Percentiles rank a stretch among this genome's conserved stretches.
Evolutionary conservation across 2,797 vertebrate genomes (phyloP).

Genomic region (Anabacerthia variegaticeps): DNA sequence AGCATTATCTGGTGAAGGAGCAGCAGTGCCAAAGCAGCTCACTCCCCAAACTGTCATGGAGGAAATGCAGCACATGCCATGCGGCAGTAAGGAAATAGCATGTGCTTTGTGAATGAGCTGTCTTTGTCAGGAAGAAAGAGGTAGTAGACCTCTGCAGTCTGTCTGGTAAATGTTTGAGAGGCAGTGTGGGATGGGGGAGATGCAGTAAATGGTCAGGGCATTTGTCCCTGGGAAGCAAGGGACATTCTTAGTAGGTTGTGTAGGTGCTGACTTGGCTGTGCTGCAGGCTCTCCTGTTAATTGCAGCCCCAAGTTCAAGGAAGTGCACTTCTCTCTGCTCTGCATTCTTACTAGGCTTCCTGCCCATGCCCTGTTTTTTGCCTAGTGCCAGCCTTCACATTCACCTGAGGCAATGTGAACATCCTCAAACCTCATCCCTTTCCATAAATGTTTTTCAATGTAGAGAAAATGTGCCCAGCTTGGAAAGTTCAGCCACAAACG

Average conservation of each 20-base stretch:
- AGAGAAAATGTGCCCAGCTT: not conserved
- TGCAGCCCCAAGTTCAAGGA: not conserved
- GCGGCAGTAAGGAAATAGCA: not conserved
- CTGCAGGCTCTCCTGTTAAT: not conserved
- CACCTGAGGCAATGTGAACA: fast-evolving
- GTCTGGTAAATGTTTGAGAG: not conserved
- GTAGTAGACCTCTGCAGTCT: not conserved
- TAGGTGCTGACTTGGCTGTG: not conserved
- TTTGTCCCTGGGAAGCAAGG: not conserved
- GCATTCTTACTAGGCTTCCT: not conserved
- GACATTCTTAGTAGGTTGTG: not conserved
- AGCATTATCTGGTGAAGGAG: not conserved
- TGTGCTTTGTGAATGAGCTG: not conserved
- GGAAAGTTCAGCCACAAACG: not conserved
- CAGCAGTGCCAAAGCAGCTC: not conserved
- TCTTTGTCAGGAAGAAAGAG: not conserved
- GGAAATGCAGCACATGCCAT: not conserved
- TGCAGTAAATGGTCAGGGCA: not conserved
- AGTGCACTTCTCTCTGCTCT: not conserved
- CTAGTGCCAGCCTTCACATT: not conserved
- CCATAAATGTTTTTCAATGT: not conserved
- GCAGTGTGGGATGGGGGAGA: not conserved
- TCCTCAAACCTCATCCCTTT: not conserved
- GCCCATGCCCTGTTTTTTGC: not conserved
- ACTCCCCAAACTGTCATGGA: not conserved